Base-by-base conservation (phyloP, 2,113 vertebrate genomes). In the Danio rerio region DNA sequence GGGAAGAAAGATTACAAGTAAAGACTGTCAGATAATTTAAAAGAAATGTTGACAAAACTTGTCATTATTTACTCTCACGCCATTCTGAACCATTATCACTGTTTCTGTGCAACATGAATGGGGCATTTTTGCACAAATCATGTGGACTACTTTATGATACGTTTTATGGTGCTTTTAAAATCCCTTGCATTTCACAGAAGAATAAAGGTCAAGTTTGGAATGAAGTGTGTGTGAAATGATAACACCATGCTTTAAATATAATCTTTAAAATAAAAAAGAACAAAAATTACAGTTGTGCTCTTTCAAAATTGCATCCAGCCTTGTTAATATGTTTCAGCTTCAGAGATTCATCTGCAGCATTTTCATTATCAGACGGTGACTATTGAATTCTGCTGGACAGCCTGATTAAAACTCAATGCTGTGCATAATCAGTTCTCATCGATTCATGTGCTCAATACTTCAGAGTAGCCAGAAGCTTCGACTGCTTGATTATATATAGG, bases 401-500 rank as follows among this genome's bases (percentile, higher is more conserved):
- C 5, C 18, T 8, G 53, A 70, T 52, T 56, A 66, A 47, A 70
- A 0, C 18, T 59, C 45, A 72, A 52, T 40, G 18, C n/a, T 31
- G 5, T 58, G 52, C 50, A 68, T 58, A 69, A 58, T 31, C 16
- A 40, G 20, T 13, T 49, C 15, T 21, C 11, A 31, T 77, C 12
- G 31, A 53, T 66, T 55, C n/a, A 63, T 73, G 53, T 40, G 7
- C 42, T 40, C 9, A 2, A 52, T 72, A 16, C 47, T 56, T 40
- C 15, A 49, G 40, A 68, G 11, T 53, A 50, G n/a, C 31, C 58
- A 43, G 68, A 43, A 73, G 10, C 8, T 76, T 59, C 43, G 7
- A 81, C 75, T 76, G 10, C 21, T 9, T 56, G 4, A 45, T 66
- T 79, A 84, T 56, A 20, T 65, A 21, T 11, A 13, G 50, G 45